A percentile compares a stretch with the other conserved stretches of the same genome.
phyloP scores from a whole-genome alignment of 2,113 vertebrate genomes.

The Anoura caudifer region DNA sequence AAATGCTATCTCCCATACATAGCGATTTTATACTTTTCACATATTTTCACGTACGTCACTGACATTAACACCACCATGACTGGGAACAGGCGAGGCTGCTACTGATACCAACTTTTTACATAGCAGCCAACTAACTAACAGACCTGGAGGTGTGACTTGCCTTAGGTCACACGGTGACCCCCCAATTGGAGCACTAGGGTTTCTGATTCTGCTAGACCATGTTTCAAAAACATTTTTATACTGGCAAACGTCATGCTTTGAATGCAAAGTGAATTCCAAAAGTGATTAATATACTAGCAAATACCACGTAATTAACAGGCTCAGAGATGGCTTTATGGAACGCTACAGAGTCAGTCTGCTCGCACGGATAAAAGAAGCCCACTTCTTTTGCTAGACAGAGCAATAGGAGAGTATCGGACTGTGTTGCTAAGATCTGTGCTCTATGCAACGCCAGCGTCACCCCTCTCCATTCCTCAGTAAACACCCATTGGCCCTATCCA shows the following conservation, averaged over 20 bases:
- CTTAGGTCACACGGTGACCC: neutral
- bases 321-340: neutral
- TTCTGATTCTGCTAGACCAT: neutral
- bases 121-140: neutral
- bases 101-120: fast-evolving
- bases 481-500: neutral
- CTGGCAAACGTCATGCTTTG: neutral
- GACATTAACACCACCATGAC: neutral
- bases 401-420: neutral
- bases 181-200: neutral
- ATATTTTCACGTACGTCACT: neutral
- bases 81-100: neutral
- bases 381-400: neutral
- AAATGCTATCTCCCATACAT: neutral
- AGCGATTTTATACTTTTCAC: neutral
- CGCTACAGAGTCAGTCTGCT: neutral
- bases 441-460: neutral
- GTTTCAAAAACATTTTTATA: neutral
- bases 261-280: neutral
- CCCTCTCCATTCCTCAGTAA: neutral
- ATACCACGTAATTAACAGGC: neutral
- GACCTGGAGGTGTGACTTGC: neutral
- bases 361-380: neutral
- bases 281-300: neutral
- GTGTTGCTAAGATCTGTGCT: neutral